Conservation (phyloP, 2,797 vertebrate species). For the Gorsachius magnificus region DNA sequence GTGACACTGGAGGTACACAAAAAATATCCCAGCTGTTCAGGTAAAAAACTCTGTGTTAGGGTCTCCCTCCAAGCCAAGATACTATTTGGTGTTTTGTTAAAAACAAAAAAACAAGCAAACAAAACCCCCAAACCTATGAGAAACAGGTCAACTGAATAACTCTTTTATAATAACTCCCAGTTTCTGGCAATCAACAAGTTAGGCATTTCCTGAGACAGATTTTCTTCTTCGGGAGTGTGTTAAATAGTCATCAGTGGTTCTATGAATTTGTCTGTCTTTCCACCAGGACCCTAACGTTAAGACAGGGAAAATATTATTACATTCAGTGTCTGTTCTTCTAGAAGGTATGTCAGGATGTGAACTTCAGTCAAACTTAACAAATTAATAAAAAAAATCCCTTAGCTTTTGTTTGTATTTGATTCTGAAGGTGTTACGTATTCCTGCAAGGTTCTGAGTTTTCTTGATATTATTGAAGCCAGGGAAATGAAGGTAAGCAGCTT, state of each 20-base stretch:
- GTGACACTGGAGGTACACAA: neutral
- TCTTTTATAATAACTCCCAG: neutral
- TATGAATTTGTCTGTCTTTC: neutral
- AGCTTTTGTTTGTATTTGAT: neutral
- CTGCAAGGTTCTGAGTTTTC: neutral
- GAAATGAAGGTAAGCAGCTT: neutral
- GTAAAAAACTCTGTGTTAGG: neutral
- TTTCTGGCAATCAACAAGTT: neutral
- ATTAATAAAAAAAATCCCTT: neutral
- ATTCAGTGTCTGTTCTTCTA: neutral
- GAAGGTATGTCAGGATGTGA: neutral
- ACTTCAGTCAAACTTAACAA: neutral
- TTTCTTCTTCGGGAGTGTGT: neutral
- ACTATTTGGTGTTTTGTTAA: neutral
- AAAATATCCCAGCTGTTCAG: neutral
- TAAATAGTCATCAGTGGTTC: neutral
- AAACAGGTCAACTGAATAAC: neutral
- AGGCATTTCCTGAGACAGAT: neutral
- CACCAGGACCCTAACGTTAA: neutral
- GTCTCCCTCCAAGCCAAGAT: neutral
- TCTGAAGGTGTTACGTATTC: neutral
- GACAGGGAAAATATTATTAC: neutral
- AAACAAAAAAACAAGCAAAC: neutral
- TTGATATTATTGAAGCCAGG: neutral
- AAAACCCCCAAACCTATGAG: neutral